Conservation (phyloP, 2,888 invertebrate genomes). For the Toxonevra muliebris region DNA sequence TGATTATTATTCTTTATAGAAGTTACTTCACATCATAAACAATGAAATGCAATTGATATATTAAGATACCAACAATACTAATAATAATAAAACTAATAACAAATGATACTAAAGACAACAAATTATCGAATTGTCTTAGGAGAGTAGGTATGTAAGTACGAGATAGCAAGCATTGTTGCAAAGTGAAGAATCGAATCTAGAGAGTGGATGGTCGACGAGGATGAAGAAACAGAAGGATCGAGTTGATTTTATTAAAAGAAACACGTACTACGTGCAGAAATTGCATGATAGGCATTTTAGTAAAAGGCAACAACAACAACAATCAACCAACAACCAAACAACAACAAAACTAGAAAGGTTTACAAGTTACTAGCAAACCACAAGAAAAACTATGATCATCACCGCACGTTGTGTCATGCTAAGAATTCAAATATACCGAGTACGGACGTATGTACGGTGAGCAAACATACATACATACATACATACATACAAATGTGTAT, state of each 20-base stretch:
- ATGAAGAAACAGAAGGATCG: not conserved
- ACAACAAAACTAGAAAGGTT: not conserved
- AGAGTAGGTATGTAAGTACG: no score
- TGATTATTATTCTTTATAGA: not conserved
- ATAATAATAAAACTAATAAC: not conserved
- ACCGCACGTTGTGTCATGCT: no score
- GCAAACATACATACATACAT: no score
- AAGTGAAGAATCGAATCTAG: not conserved
- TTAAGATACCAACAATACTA: not conserved
- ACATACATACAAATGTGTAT: no score
- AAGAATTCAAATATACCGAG: no score
- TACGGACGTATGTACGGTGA: no score
- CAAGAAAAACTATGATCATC: no score
- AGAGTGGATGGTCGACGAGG: not conserved
- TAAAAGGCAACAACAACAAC: not conserved
- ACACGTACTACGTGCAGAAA: not conserved
- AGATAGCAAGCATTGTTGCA: no score
- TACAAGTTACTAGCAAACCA: no score
- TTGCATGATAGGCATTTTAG: conserved; percentile 6
- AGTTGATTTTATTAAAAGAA: conserved; percentile 7
- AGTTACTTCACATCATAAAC: conserved; percentile 1
- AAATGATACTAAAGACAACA: no score
- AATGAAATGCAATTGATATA: conserved; percentile 1
- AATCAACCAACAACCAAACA: not conserved
- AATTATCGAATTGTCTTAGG: no score